Conservation (phyloP, 2,113 vertebrate species). For the Calyptommatus sinebrachiatus region DNA sequence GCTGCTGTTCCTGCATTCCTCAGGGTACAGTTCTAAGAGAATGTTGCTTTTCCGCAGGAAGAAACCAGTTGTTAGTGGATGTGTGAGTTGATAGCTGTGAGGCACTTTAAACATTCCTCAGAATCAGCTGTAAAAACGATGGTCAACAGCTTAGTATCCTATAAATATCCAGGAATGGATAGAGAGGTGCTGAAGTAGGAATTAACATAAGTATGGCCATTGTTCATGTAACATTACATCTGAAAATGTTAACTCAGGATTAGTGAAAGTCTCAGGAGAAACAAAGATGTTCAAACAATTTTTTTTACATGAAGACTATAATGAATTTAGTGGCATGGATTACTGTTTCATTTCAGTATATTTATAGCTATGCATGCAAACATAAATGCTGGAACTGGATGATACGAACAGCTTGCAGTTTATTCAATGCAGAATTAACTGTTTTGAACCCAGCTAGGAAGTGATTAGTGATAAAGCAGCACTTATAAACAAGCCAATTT, state of each 20-base stretch:
- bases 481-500: neutral
- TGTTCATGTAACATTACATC: constrained; percentile 53
- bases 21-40: constrained; percentile 70
- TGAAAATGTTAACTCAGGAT: constrained; percentile 41
- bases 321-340: constrained; percentile 44
- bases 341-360: constrained; percentile 46
- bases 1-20: constrained; percentile 73
- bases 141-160: constrained; percentile 61
- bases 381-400: constrained; percentile 11
- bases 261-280: neutral
- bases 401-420: constrained; percentile 50
- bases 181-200: constrained; percentile 10
- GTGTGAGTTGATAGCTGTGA: constrained; percentile 70
- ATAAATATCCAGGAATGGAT: constrained; percentile 8
- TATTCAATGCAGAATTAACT: neutral
- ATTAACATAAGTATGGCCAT: constrained; percentile 50
- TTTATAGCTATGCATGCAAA: constrained; percentile 35
- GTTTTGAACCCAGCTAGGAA: neutral
- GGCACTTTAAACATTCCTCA: constrained; percentile 72
- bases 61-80: constrained; percentile 75
- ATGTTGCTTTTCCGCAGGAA: constrained; percentile 80
- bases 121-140: constrained; percentile 75
- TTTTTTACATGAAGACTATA: constrained; percentile 39
- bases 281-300: neutral
- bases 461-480: no score